Evolutionary conservation across 2,797 vertebrate species (phyloP).

Genomic region (Spea hammondii): DNA sequence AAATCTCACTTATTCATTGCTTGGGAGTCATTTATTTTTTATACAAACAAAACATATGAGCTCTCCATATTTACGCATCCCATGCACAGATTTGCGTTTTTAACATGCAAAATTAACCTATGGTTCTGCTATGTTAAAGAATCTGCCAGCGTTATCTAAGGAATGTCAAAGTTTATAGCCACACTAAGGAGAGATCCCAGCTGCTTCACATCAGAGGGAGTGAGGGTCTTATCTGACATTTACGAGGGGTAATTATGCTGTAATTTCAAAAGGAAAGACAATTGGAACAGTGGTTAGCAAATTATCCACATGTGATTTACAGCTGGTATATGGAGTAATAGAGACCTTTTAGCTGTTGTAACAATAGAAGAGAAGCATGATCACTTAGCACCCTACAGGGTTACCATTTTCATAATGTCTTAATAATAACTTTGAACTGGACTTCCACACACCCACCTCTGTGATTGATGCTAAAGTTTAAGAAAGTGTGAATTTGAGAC

Average conservation of each 20-base stretch:
- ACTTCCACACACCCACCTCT: too few species aligned
- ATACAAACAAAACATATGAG: too few species aligned
- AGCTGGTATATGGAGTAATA: neutral
- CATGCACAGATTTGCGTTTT: too few species aligned
- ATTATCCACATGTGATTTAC: neutral
- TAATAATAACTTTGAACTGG: too few species aligned
- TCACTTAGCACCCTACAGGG: neutral
- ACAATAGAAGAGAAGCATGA: neutral
- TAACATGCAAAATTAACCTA: neutral
- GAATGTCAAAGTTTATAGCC: conserved; percentile 39
- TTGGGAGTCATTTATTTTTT: neutral
- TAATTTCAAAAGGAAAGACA: neutral
- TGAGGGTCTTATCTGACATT: conserved; percentile 21
- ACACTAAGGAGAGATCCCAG: conserved; percentile 37
- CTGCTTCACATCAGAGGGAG: conserved; percentile 18
- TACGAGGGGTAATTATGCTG: neutral
- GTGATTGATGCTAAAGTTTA: too few species aligned
- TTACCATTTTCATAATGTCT: neutral
- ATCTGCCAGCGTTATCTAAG: conserved; percentile 35
- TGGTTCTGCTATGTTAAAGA: conserved; percentile 3
- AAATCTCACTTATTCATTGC: neutral
- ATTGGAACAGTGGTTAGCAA: neutral
- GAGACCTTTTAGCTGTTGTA: neutral
- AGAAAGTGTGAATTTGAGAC: too few species aligned
- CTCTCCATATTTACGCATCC: too few species aligned